Percentiles rank a stretch among this genome's conserved stretches.
phyloP scores from a whole-genome alignment of 1,140 invertebrate species.

The Parasteatoda tepidariorum region DNA sequence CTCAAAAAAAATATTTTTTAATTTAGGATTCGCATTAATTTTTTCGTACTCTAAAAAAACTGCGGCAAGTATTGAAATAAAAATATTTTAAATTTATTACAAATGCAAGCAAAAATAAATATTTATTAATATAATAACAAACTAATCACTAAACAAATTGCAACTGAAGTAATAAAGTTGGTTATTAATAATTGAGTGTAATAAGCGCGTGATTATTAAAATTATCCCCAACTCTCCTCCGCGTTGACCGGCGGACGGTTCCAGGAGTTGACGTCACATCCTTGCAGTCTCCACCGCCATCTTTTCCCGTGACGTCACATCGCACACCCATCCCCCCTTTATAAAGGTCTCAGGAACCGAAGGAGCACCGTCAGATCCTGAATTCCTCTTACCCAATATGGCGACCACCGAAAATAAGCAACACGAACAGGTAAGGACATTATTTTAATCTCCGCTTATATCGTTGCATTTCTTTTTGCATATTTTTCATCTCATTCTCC shows the following conservation, averaged over 20 bases:
- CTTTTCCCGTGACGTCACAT: conserved; percentile 41
- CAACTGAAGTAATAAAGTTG: too few relatives aligned
- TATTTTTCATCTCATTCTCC: neutral
- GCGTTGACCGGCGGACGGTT: conserved; percentile 19
- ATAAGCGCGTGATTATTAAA: too few relatives aligned
- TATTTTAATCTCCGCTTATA: neutral
- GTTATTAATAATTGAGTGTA: too few relatives aligned
- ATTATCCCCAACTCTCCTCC: too few relatives aligned
- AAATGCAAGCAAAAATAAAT: too few relatives aligned
- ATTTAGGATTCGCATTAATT: too few relatives aligned
- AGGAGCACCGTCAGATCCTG: conserved; percentile 40
- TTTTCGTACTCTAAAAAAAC: too few relatives aligned
- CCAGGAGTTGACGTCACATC: conserved; percentile 40
- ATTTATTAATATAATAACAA: too few relatives aligned
- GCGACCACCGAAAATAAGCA: conserved; percentile 30
- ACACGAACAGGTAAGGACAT: conserved; percentile 33
- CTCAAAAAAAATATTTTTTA: too few relatives aligned
- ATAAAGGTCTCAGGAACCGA: conserved; percentile 35
- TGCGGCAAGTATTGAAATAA: too few relatives aligned
- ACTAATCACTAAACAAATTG: too few relatives aligned
- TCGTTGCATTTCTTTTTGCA: neutral
- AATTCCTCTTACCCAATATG: conserved; percentile 27
- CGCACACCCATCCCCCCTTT: conserved; percentile 36
- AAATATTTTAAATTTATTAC: too few relatives aligned
- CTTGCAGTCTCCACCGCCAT: conserved; percentile 45